Evolutionary conservation across 2,797 vertebrate genomes (phyloP).

Genomic region (Falco rusticolus): DNA sequence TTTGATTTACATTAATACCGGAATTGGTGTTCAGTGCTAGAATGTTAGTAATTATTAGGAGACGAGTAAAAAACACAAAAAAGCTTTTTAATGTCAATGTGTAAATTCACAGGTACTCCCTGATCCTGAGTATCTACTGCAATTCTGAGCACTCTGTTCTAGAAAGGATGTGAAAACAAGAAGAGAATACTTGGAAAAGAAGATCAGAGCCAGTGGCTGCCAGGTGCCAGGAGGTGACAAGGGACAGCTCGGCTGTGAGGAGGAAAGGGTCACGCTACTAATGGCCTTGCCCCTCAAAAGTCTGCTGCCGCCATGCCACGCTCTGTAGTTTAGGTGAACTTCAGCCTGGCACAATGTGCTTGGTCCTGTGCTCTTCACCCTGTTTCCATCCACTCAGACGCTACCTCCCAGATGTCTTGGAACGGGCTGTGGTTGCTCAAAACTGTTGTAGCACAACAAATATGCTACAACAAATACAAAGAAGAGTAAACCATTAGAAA

Average conservation of each 20-base stretch:
- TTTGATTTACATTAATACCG: not conserved
- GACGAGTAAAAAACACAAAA: not conserved
- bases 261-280: not conserved
- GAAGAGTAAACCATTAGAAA: not conserved
- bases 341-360: accelerated
- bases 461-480: not conserved
- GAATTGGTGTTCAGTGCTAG: not conserved
- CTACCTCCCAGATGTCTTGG: not conserved
- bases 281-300: too few relatives aligned
- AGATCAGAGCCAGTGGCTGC: not conserved
- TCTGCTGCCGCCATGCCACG: too few relatives aligned
- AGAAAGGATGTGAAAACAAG: not conserved
- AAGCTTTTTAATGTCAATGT: not conserved
- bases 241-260: not conserved
- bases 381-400: not conserved
- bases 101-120: not conserved
- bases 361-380: not conserved
- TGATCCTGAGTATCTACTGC: not conserved
- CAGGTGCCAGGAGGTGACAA: not conserved
- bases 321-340: not conserved
- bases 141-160: not conserved
- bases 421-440: not conserved
- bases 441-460: not conserved
- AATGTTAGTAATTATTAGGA: not conserved
- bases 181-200: not conserved